A percentile compares a stretch with the other conserved stretches of the same genome.
These are phyloP conservation scores for Picus viridis DNA, from an alignment of 2,797 vertebrate genomes.

Conservation along the genomic window DNA sequence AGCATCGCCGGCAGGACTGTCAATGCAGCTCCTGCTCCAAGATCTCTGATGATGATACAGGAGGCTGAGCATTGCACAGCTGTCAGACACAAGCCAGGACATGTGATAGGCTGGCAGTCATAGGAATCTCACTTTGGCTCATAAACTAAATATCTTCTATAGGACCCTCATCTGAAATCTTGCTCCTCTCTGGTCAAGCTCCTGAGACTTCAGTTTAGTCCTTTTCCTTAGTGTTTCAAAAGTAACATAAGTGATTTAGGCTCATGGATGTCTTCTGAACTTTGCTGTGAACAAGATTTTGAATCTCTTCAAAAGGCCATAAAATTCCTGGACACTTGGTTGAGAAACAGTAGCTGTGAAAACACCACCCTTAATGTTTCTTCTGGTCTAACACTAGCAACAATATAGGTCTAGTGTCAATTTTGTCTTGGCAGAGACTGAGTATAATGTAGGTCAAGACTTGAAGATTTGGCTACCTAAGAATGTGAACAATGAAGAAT, in stretches of 20 bases:
- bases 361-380: not conserved
- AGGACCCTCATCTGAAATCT: not conserved
- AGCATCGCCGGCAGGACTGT: slow-evolving; percentile 16
- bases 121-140: slow-evolving; percentile 49
- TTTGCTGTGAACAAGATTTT: not conserved
- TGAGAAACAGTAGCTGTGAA: not conserved
- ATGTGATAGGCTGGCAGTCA: slow-evolving; percentile 59
- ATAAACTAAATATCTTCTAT: not conserved
- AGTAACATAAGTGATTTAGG: not conserved
- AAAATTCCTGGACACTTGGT: not conserved
- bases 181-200: not conserved
- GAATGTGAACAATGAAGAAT: not conserved
- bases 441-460: not conserved
- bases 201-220: not conserved
- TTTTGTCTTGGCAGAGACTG: not conserved
- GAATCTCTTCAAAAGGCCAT: not conserved
- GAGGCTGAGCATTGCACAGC: not conserved
- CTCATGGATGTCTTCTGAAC: not conserved
- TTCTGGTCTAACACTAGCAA: not conserved
- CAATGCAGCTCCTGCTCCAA: not conserved
- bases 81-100: slow-evolving; percentile 73
- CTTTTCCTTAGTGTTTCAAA: not conserved
- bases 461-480: slow-evolving; percentile 2
- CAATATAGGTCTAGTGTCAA: not conserved
- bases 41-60: slow-evolving; percentile 44